Base-by-base conservation (phyloP, 2,797 vertebrate species). In the Holocentrus rufus region DNA sequence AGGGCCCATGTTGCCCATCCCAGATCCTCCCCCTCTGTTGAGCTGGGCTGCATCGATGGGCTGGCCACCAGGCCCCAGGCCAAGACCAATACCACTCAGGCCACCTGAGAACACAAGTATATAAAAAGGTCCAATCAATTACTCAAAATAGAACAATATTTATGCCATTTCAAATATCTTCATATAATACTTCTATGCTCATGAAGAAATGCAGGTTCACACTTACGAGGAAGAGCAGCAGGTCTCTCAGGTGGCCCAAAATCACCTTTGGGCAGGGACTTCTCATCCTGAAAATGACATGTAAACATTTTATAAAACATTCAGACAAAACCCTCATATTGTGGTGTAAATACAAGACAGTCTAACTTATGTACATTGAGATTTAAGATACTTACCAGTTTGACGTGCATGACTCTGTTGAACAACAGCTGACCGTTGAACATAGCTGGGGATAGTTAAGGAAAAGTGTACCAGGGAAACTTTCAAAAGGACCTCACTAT, bases 401-500 rank as follows among this genome's bases (percentile, higher is more conserved):
- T 99, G 23, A 99, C 97, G 0, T 98, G 97, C 98, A 99, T 99
- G 10, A 96, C 95, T 74, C 98, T 94, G 89, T 99, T 98, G 83
- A 97, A 99, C 1, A 99, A 91, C 88, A 97, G 93, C 76, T 99
- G 98, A 13, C 97, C 97, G 18, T 98, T 98, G 79, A 99, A 97
- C 98, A 99, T 99, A 0, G 97, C 98, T 99, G 82, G 46, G 69
- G 70, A 27, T 30, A 5, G 52, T 93, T 95, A 95, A 96, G 95
- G 95, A 90, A 81, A 84, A 44, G 0, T 0, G 47, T 0, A 52
- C 34, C 1, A 39, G 2, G 52, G 7, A 52, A 1, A 25, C 27
- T 8, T 4, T 5, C 20, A 68, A 53, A 53, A 69, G 15, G n/a
- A 60, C 2, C 9, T 1, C 3, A 23, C 39, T 71, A 25, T 5